Percentiles rank a stretch among this genome's conserved stretches.
phyloP scores from a whole-genome alignment of 1,140 invertebrate genomes.

The Drosophila mauritiana region DNA sequence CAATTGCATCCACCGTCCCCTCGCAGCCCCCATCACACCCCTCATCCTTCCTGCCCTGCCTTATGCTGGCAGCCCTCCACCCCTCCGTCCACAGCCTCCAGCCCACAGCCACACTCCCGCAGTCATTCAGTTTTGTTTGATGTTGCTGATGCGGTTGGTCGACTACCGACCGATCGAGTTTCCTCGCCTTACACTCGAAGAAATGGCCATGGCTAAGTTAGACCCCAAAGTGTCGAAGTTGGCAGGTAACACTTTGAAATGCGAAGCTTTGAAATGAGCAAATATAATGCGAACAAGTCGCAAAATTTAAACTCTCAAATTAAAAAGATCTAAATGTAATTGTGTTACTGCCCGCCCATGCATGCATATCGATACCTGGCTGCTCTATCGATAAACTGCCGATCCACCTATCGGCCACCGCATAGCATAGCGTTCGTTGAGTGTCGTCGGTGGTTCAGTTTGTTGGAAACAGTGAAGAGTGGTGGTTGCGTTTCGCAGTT shows the following conservation, averaged over 20 bases:
- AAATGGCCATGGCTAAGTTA: neutral
- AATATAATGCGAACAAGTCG: too few species aligned
- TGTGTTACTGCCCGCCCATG: too few species aligned
- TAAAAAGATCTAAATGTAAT: too few species aligned
- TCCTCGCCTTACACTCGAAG: conserved; percentile 13
- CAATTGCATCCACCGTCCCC: conserved; percentile 57
- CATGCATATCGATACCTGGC: too few species aligned
- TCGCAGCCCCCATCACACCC: too few species aligned
- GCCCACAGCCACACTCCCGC: neutral
- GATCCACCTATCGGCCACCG: too few species aligned
- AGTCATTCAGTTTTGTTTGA: conserved; percentile 34
- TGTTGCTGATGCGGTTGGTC: conserved; percentile 45
- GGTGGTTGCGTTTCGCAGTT: neutral
- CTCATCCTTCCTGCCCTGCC: conserved; percentile 1
- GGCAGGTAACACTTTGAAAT: too few species aligned
- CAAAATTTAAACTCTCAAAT: too few species aligned
- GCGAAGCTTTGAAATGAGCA: too few species aligned
- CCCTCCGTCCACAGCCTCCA: neutral
- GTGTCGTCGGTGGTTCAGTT: conserved; percentile 12
- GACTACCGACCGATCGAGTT: conserved; percentile 57
- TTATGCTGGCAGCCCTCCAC: conserved; percentile 13
- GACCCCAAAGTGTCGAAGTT: too few species aligned
- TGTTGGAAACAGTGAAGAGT: conserved; percentile 1
- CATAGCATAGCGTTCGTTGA: neutral
- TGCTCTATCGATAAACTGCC: too few species aligned